phyloP scores from a whole-genome alignment of 92 coral and sea anemone species.

The Phenganax subtilis region DNA sequence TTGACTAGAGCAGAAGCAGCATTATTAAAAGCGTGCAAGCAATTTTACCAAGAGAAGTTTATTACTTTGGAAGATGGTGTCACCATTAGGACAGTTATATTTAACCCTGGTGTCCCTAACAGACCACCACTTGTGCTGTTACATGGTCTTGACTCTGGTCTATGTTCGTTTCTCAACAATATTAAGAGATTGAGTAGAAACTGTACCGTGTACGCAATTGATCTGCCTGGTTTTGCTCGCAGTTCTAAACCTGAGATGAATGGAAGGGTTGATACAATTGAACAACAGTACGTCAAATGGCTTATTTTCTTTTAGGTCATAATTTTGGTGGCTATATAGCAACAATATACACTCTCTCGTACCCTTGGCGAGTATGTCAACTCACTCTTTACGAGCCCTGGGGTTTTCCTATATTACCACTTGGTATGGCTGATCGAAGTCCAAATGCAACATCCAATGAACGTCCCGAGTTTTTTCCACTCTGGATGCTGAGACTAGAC shows the following conservation, averaged over 20 bases:
- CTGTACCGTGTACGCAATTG: slow-evolving; percentile 84
- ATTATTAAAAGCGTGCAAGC: slow-evolving; percentile 18
- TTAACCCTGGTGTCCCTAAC: slow-evolving; percentile 60
- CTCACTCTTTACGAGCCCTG: slow-evolving; percentile 87
- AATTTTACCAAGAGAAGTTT: slow-evolving; percentile 57
- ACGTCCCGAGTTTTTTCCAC: slow-evolving; percentile 58
- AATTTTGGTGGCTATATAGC: slow-evolving; percentile 89
- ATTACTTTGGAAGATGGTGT: slow-evolving; percentile 66
- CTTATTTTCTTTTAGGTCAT: slow-evolving; percentile 83
- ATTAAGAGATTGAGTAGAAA: slow-evolving; percentile 63
- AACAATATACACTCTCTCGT: slow-evolving; percentile 70
- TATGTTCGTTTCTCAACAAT: slow-evolving; percentile 85
- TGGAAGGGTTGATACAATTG: slow-evolving; percentile 54
- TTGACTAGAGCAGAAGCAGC: slow-evolving; percentile 7
- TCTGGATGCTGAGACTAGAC: slow-evolving; percentile 70
- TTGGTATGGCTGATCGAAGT: slow-evolving; percentile 81
- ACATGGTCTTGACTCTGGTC: slow-evolving; percentile 84
- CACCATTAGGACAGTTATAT: slow-evolving; percentile 74
- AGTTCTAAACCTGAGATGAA: slow-evolving; percentile 75
- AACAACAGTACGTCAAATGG: slow-evolving; percentile 72
- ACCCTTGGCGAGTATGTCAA: slow-evolving; percentile 73
- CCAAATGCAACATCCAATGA: slow-evolving; percentile 50
- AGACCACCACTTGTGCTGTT: slow-evolving; percentile 72
- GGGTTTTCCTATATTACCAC: slow-evolving; percentile 94
- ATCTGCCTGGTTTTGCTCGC: slow-evolving; percentile 96